Percentiles rank a stretch among this genome's conserved stretches.
Evolutionary conservation across 2,797 vertebrate species (phyloP).

Genomic region (Podargus strigoides): DNA sequence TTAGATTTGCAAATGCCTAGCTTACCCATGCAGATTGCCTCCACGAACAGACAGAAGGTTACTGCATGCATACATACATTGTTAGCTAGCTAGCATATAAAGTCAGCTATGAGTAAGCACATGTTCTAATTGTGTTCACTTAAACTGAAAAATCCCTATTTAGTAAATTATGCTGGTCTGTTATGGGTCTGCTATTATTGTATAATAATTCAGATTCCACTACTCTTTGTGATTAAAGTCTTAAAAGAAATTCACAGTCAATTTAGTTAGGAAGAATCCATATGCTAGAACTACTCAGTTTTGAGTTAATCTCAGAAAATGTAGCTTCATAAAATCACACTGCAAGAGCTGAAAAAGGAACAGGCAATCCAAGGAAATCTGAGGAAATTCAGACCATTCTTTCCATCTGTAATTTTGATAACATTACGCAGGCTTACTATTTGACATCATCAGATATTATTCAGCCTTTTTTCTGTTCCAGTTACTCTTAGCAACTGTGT

Average conservation of each 20-base stretch:
- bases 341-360: not conserved
- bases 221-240: not conserved
- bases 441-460: constrained; percentile 30
- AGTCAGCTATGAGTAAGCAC: not conserved
- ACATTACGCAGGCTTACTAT: not conserved
- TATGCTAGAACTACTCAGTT: not conserved
- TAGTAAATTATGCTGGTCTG: not conserved
- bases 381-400: not conserved
- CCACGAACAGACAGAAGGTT: not conserved
- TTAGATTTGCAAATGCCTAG: not conserved
- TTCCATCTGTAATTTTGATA: not conserved
- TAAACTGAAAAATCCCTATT: not conserved
- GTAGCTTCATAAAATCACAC: not conserved
- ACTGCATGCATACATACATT: not conserved
- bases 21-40: not conserved
- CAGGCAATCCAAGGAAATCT: not conserved
- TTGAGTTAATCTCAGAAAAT: not conserved
- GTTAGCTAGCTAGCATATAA: not conserved
- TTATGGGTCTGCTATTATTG: not conserved
- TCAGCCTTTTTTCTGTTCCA: not conserved
- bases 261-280: not conserved
- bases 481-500: constrained; percentile 45
- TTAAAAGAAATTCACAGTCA: not conserved
- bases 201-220: not conserved
- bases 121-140: not conserved